A percentile compares a stretch with the other conserved stretches of the same genome.
Conservation (phyloP, 2,888 invertebrate species). For the Pocota personata region DNA sequence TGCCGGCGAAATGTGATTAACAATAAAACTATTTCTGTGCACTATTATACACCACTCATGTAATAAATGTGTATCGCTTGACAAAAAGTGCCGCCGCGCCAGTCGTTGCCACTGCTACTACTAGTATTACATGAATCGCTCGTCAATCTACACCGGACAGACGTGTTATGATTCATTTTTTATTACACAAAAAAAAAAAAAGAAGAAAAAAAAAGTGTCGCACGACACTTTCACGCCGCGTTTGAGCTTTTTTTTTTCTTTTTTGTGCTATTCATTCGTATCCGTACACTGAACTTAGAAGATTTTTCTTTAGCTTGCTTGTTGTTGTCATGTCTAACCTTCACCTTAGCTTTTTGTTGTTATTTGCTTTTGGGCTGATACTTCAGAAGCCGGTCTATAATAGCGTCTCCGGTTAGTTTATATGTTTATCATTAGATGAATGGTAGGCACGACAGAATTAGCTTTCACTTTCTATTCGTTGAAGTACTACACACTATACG, state of each 20-base stretch:
- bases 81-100: slow-evolving; percentile 42
- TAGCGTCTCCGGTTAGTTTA: slow-evolving; percentile 23
- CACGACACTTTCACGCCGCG: slow-evolving; percentile 66
- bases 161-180: slow-evolving; percentile 64
- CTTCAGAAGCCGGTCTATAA: slow-evolving; percentile 25
- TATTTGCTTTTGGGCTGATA: slow-evolving; percentile 7
- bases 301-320: slow-evolving; percentile 29
- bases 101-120: slow-evolving; percentile 11
- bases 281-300: slow-evolving; percentile 58
- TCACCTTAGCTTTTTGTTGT: slow-evolving; percentile 50
- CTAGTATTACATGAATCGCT: slow-evolving; percentile 48
- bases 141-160: slow-evolving; percentile 51
- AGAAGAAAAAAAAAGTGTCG: slow-evolving; percentile 53
- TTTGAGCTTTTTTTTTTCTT: slow-evolving; percentile 48
- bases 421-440: slow-evolving; percentile 35
- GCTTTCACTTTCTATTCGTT: slow-evolving; percentile 64
- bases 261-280: slow-evolving; percentile 17
- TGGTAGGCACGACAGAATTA: slow-evolving; percentile 15
- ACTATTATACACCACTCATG: too few relatives aligned
- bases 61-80: slow-evolving; percentile 27
- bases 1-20: slow-evolving; percentile 61
- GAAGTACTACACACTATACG: slow-evolving; percentile 14
- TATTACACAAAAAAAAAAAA: slow-evolving; percentile 30
- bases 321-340: slow-evolving; percentile 37
- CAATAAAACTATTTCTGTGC: slow-evolving; percentile 56